These are phyloP conservation scores for human DNA, from an alignment of 2,113 vertebrate genomes.

Conservation along the genomic window GRCh38 chr15:83987001-83987500, in stretches of 20 bases:
- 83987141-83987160: neutral
- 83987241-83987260: neutral
- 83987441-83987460: neutral
- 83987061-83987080: neutral
- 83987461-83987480: neutral
- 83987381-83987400: neutral
- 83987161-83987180: neutral
- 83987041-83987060: neutral
- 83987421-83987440: neutral
- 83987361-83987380: neutral
- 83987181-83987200: neutral
- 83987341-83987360: neutral
- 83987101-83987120: neutral
- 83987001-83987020: neutral
- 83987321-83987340: too few species aligned
- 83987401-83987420: neutral
- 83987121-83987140: neutral
- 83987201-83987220: neutral
- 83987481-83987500: slow-evolving; percentile 12
- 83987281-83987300: neutral
- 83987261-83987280: neutral
- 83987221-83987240: neutral
- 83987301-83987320: neutral
- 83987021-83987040: neutral
- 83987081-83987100: neutral